Percentiles rank a stretch among this genome's conserved stretches.
Evolutionary conservation across 2,797 vertebrate genomes (phyloP).

Genomic region (Betta splendens): DNA sequence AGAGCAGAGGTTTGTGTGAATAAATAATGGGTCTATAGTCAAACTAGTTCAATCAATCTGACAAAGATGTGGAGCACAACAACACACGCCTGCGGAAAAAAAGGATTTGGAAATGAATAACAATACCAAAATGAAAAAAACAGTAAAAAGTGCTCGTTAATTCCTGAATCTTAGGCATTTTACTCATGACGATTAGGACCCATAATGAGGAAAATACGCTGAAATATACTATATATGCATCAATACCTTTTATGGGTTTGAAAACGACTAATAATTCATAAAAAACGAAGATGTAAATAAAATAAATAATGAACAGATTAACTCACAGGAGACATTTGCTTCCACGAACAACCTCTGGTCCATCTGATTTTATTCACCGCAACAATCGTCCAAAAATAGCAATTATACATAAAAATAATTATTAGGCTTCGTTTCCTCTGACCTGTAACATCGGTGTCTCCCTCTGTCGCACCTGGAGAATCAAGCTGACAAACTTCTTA

Average conservation of each 20-base stretch:
- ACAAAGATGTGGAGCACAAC: constrained; percentile 19
- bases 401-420: not conserved
- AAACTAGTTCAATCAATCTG: constrained; percentile 47
- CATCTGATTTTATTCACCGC: not conserved
- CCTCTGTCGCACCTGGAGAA: constrained; percentile 35
- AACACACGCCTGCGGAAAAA: constrained; percentile 11
- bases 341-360: not conserved
- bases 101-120: not conserved
- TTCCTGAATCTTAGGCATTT: constrained; percentile 8
- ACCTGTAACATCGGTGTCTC: constrained; percentile 6
- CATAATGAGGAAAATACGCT: not conserved
- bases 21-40: constrained; percentile 34
- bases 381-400: constrained; percentile 1
- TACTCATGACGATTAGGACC: not conserved
- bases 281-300: not conserved
- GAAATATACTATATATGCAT: too few species aligned
- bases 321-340: not conserved
- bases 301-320: not conserved
- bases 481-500: constrained; percentile 37
- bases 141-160: constrained; percentile 13
- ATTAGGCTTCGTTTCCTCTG: constrained; percentile 25
- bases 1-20: constrained; percentile 37
- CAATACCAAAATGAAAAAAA: constrained; percentile 22
- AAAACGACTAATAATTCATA: not conserved
- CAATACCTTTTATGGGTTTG: not conserved